Percentiles rank a stretch among this genome's conserved stretches.
These are phyloP conservation scores for Lamellibrachia columna DNA, from an alignment of 2,888 invertebrate species.

Conservation along the genomic window DNA sequence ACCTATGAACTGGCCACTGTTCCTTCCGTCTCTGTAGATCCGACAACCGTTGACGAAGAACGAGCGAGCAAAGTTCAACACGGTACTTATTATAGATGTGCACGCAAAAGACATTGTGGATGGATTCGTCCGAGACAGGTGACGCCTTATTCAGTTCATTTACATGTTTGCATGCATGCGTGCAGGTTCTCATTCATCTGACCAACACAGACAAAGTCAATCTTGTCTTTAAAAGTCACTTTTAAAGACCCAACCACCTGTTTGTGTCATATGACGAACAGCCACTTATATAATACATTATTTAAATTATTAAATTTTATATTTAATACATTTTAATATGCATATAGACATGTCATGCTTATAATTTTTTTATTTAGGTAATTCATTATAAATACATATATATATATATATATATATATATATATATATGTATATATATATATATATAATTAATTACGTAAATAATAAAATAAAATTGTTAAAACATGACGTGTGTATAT, in stretches of 20 bases:
- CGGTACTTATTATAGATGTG: constrained; percentile 89
- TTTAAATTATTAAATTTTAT: too few relatives aligned
- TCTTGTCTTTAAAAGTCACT: too few relatives aligned
- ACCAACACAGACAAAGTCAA: too few relatives aligned
- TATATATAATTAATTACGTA: constrained; percentile 16
- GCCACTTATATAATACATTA: too few relatives aligned
- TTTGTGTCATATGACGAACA: too few relatives aligned
- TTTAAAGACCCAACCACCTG: too few relatives aligned
- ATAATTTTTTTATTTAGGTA: background rate
- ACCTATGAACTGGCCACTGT: background rate
- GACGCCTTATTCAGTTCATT: background rate
- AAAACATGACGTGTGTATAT: too few relatives aligned
- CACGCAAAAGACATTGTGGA: constrained; percentile 92
- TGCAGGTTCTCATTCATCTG: too few relatives aligned
- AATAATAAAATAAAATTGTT: background rate
- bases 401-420: constrained; percentile 23
- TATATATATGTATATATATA: constrained; percentile 11
- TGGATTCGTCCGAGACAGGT: constrained; percentile 70
- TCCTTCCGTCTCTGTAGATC: constrained; percentile 64
- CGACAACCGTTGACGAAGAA: constrained; percentile 79
- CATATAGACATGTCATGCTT: too few relatives aligned
- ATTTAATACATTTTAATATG: too few relatives aligned
- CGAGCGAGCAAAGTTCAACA: constrained; percentile 87
- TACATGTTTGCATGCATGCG: too few relatives aligned
- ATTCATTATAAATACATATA: background rate